Percentiles rank a stretch among this genome's conserved stretches.
phyloP scores from a whole-genome alignment of 1,140 invertebrate genomes.

The Achatina immaculata region DNA sequence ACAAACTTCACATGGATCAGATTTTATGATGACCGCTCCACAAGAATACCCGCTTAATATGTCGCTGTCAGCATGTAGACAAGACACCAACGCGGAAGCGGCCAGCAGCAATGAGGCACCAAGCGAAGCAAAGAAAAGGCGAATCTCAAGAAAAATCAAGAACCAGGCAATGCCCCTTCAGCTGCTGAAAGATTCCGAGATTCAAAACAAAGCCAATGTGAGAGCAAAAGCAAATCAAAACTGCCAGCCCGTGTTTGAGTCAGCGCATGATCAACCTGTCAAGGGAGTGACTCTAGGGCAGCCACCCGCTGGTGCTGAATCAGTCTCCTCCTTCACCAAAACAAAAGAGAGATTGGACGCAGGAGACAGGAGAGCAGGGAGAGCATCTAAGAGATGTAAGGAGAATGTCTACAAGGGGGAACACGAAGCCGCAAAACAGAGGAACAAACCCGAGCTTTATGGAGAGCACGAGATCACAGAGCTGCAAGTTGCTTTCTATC shows the following conservation, averaged over 20 bases:
- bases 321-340: not conserved
- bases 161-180: not conserved
- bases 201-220: not conserved
- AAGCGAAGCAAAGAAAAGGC: not conserved
- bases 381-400: not conserved
- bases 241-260: not conserved
- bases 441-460: not conserved
- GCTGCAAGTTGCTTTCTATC: not conserved
- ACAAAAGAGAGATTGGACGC: not conserved
- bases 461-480: not conserved
- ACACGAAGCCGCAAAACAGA: not conserved
- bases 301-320: not conserved
- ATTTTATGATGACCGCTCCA: no score
- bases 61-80: not conserved
- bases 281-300: not conserved
- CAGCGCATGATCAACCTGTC: not conserved
- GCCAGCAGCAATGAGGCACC: not conserved
- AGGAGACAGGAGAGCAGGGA: not conserved
- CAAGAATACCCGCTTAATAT: not conserved
- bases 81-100: not conserved
- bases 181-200: not conserved
- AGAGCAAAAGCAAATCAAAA: not conserved
- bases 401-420: not conserved
- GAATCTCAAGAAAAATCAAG: not conserved
- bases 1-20: no score